These are phyloP conservation scores for Apotomis turbidana DNA, from an alignment of 2,888 invertebrate genomes.

Conservation along the genomic window DNA sequence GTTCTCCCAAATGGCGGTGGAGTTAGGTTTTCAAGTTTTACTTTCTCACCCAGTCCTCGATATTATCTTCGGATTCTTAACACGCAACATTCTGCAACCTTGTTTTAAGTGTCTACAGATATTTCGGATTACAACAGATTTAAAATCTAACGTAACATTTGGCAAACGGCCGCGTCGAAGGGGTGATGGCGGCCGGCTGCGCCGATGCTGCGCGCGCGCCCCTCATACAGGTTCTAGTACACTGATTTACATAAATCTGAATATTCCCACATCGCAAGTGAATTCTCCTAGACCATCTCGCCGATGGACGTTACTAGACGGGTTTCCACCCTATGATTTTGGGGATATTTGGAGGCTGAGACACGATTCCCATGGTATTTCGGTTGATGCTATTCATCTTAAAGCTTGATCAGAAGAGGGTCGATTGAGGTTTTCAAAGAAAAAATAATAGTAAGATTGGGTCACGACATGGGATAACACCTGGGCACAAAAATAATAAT, in stretches of 20 bases:
- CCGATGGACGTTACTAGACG: neutral
- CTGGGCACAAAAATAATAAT: neutral
- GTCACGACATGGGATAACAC: neutral
- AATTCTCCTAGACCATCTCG: constrained; percentile 29
- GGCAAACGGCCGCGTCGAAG: neutral
- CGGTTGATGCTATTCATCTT: neutral
- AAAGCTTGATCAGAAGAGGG: constrained; percentile 6
- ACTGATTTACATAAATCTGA: constrained; percentile 71
- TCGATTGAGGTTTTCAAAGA: neutral
- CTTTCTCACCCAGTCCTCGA: too few relatives aligned
- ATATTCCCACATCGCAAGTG: constrained; percentile 53
- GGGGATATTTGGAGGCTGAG: constrained; percentile 20
- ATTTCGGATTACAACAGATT: neutral
- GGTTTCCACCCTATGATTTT: constrained; percentile 30
- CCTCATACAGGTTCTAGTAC: constrained; percentile 73
- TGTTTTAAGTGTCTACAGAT: too few relatives aligned
- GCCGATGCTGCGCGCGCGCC: constrained; percentile 53
- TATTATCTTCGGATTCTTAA: too few relatives aligned
- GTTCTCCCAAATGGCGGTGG: too few relatives aligned
- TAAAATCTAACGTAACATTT: neutral
- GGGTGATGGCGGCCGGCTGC: constrained; percentile 46
- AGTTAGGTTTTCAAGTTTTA: too few relatives aligned
- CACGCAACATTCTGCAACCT: too few relatives aligned
- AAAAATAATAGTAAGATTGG: neutral
- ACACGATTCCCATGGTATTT: constrained; percentile 26